phyloP scores from a whole-genome alignment of 2,113 vertebrate genomes.

The Noturus placidus region DNA sequence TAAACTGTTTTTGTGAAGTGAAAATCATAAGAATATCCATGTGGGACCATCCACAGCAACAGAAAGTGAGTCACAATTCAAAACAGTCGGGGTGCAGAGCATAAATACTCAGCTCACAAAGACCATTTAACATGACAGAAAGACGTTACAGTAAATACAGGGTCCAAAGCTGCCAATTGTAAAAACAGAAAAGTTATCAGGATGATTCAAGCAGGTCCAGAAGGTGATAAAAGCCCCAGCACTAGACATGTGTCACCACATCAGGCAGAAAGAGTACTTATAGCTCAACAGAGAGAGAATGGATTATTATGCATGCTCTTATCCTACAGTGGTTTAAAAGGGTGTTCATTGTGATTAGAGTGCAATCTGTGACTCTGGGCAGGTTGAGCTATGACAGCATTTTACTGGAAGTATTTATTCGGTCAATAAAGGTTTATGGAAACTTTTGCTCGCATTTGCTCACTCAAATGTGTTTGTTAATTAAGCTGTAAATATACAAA shows the following conservation, averaged over 20 bases:
- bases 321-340: neutral
- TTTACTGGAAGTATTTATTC: neutral
- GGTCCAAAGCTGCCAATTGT: neutral
- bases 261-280: neutral
- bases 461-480: neutral
- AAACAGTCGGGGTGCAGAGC: neutral
- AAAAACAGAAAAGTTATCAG: neutral
- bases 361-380: neutral
- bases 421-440: neutral
- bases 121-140: too few relatives aligned
- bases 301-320: neutral
- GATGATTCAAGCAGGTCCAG: slow-evolving; percentile 1
- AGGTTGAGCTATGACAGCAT: neutral
- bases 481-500: neutral
- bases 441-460: neutral
- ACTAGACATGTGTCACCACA: neutral
- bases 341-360: neutral
- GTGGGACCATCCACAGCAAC: neutral
- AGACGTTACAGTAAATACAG: too few relatives aligned
- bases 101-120: neutral
- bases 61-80: neutral
- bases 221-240: neutral
- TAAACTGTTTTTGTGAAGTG: neutral
- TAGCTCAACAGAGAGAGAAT: neutral
- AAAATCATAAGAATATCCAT: neutral